These are phyloP conservation scores for Synchiropus splendidus DNA, from an alignment of 2,113 vertebrate genomes.

Conservation along the genomic window DNA sequence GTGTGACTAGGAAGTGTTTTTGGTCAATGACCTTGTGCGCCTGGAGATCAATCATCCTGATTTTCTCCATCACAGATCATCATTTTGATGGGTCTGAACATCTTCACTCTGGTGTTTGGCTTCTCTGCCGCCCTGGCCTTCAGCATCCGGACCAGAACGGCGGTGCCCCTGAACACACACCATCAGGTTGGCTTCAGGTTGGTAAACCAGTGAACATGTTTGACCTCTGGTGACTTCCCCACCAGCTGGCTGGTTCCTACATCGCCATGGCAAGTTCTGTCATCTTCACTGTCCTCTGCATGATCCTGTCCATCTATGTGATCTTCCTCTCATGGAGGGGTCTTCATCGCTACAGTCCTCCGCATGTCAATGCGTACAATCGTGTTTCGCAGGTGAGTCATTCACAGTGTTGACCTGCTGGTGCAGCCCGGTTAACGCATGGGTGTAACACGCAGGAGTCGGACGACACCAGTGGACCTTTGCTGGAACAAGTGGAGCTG, in stretches of 20 bases:
- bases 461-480: slow-evolving; percentile 35
- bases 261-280: slow-evolving; percentile 49
- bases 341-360: slow-evolving; percentile 43
- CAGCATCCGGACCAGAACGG: slow-evolving; percentile 19
- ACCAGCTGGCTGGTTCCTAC: slow-evolving; percentile 42
- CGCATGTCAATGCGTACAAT: slow-evolving; percentile 39
- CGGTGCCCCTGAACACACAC: slow-evolving; percentile 14
- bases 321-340: slow-evolving; percentile 61
- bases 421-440: not conserved
- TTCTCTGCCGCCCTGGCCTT: slow-evolving; percentile 45
- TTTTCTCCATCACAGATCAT: slow-evolving; percentile 38
- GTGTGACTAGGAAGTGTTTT: no score
- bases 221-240: not conserved
- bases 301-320: slow-evolving; percentile 48
- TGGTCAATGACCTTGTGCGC: no score
- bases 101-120: slow-evolving; percentile 54
- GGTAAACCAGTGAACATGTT: not conserved
- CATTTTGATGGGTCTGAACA: slow-evolving; percentile 46
- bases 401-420: not conserved
- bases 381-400: slow-evolving; percentile 40
- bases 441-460: slow-evolving; percentile 25
- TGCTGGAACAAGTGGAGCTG: slow-evolving; percentile 38
- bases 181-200: no score
- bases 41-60: not conserved
- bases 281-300: slow-evolving; percentile 40